Percentiles rank a stretch among this genome's conserved stretches.
These are phyloP conservation scores for Criorhina ranunculi DNA, from an alignment of 2,888 invertebrate species.

Conservation along the genomic window DNA sequence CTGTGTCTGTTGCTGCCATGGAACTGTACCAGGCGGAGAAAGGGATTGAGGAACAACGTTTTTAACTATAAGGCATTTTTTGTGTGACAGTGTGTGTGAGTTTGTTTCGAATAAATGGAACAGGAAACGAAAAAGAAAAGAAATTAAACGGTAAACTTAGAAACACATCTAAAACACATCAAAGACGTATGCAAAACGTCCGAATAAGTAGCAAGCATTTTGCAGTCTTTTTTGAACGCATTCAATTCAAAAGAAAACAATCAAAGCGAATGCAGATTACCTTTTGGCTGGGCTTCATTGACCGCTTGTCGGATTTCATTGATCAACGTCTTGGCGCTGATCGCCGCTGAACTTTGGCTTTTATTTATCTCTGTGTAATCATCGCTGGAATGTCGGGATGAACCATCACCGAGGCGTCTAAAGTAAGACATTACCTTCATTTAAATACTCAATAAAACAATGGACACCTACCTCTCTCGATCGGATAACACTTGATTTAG, in stretches of 20 bases:
- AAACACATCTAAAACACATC: conserved; percentile 75
- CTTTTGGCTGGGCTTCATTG: conserved; percentile 94
- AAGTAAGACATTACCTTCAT: not conserved
- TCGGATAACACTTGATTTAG: conserved; percentile 94
- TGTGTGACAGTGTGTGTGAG: conserved; percentile 74
- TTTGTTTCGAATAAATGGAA: conserved; percentile 66
- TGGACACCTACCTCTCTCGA: conserved; percentile 88
- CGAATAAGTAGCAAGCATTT: conserved; percentile 32
- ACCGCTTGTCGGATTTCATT: conserved; percentile 95
- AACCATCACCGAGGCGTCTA: conserved; percentile 84
- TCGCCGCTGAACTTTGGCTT: conserved; percentile 87
- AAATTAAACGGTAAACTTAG: conserved; percentile 75
- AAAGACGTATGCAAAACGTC: conserved; percentile 64
- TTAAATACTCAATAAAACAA: conserved; percentile 7
- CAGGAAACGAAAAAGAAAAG: conserved; percentile 74
- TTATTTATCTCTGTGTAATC: conserved; percentile 87
- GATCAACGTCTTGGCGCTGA: conserved; percentile 91
- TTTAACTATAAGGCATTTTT: conserved; percentile 85
- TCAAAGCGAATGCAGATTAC: conserved; percentile 84
- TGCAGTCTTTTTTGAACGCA: conserved; percentile 57
- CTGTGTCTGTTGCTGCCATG: conserved; percentile 86
- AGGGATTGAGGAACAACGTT: conserved; percentile 88
- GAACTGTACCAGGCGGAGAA: conserved; percentile 87
- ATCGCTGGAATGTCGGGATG: conserved; percentile 87
- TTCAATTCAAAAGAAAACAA: conserved; percentile 69